Conservation (phyloP, 2,888 invertebrate genomes). For the Automeris io region DNA sequence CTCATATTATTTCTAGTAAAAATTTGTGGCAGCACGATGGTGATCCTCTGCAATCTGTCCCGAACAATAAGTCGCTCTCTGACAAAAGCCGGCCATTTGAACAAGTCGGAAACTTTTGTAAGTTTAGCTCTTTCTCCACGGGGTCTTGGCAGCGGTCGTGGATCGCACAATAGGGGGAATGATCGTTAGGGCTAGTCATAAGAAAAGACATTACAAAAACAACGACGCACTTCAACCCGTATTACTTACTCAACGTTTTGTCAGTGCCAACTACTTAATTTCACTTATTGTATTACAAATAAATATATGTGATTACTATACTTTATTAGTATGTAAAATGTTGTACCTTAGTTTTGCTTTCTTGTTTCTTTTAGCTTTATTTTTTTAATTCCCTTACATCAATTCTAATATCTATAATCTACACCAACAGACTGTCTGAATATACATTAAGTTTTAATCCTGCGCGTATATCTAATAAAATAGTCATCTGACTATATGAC, state of each 20-base stretch:
- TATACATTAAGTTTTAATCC: too few species aligned
- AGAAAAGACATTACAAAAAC: constrained; percentile 71
- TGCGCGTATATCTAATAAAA: too few species aligned
- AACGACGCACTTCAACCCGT: constrained; percentile 61
- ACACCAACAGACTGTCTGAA: too few species aligned
- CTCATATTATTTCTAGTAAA: constrained; percentile 29
- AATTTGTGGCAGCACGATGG: constrained; percentile 46
- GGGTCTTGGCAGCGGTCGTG: constrained; percentile 64
- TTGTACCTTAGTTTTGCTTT: too few species aligned
- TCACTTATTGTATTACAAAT: constrained; percentile 11
- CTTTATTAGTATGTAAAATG: too few species aligned
- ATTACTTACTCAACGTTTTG: constrained; percentile 63
- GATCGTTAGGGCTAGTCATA: constrained; percentile 73
- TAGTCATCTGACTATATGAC: too few species aligned
- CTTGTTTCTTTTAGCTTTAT: too few species aligned
- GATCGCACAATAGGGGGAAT: constrained; percentile 66
- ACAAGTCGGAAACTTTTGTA: constrained; percentile 75
- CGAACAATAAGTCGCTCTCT: constrained; percentile 73
- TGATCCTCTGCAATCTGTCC: constrained; percentile 73
- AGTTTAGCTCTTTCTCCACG: constrained; percentile 71
- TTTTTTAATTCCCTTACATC: too few species aligned
- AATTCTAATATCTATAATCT: too few species aligned
- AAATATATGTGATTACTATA: too few species aligned
- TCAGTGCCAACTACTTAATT: constrained; percentile 57
- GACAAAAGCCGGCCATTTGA: constrained; percentile 76